These are phyloP conservation scores for Phocoena sinus DNA, from an alignment of 2,113 vertebrate species.

Conservation along the genomic window DNA sequence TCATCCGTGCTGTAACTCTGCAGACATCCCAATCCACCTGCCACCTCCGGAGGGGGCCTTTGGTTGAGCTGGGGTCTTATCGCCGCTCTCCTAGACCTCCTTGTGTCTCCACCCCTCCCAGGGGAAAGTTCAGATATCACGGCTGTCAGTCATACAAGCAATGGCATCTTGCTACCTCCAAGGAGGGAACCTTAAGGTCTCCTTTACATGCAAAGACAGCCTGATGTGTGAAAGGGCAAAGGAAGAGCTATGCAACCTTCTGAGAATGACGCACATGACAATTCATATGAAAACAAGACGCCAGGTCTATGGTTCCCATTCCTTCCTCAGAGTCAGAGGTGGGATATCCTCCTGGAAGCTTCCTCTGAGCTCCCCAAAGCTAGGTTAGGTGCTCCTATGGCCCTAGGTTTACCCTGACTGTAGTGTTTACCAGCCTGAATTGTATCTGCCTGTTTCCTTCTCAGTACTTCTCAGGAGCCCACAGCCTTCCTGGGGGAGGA, in stretches of 20 bases:
- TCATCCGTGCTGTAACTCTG: not conserved
- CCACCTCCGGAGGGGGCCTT: not conserved
- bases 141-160: not conserved
- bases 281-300: not conserved
- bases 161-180: not conserved
- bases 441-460: not conserved
- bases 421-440: not conserved
- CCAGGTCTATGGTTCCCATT: not conserved
- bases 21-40: not conserved
- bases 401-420: too few species aligned
- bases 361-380: not conserved
- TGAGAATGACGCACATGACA: accelerated
- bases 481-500: not conserved
- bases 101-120: not conserved
- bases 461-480: not conserved
- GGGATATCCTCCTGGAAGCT: not conserved
- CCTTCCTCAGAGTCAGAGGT: not conserved
- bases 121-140: not conserved
- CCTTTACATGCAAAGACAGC: not conserved
- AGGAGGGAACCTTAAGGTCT: not conserved
- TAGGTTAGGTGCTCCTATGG: not conserved
- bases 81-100: not conserved
- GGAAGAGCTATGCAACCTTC: not conserved
- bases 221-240: too few species aligned
- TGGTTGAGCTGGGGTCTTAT: not conserved